Base-by-base conservation (phyloP, 2,888 invertebrate genomes). In the Rotaria macrura region DNA sequence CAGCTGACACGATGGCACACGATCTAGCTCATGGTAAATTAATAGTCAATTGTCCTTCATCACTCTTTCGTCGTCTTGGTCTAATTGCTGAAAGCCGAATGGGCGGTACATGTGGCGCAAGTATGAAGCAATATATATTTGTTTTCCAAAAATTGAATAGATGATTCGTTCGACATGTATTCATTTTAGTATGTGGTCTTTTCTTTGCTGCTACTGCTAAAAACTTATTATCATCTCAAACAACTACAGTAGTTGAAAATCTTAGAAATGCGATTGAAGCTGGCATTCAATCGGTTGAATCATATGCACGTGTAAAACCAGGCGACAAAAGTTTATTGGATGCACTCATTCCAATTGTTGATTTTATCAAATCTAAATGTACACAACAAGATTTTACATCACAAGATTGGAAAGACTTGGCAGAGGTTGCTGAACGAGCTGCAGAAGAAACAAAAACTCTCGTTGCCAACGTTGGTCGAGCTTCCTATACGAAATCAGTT, bases 391-490 rank as follows among this genome's bases (percentile, higher is more conserved):
- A 7, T 5, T 65, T 84, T 43, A 57, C 72, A 52, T 47, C 57
- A 25, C 43, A 57, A 29, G 84, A 65, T 43, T 85, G 84, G 57
- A 83, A 85, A 55, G 49, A 85, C 34, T 65, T 85, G 29, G 86
- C 79, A 5, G 14, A n/a, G 29, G 49, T 85, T n/a, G 90, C 90
- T 47, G 89, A 91, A 85, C 86, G 87, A 40, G 90, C 89, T 20
- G 90, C 91, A n/a, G 88, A 89, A 86, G 87, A 87, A 6, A 92
- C 92, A 6, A 89, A 89, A 12, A 85, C 85, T 23, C 91, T 92
- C 92, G 88, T 88, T 86, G 92, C 92, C 87, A 93, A 93, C 87
- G 94, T 93, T 57, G 95, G 94, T 0, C 91, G 94, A 74, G 94
- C 94, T 0, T 93, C 94, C 88, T 94, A 94, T 89, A 94, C 94